Evolutionary conservation across 2,113 vertebrate genomes (phyloP).

Genomic region (Physeter macrocephalus): DNA sequence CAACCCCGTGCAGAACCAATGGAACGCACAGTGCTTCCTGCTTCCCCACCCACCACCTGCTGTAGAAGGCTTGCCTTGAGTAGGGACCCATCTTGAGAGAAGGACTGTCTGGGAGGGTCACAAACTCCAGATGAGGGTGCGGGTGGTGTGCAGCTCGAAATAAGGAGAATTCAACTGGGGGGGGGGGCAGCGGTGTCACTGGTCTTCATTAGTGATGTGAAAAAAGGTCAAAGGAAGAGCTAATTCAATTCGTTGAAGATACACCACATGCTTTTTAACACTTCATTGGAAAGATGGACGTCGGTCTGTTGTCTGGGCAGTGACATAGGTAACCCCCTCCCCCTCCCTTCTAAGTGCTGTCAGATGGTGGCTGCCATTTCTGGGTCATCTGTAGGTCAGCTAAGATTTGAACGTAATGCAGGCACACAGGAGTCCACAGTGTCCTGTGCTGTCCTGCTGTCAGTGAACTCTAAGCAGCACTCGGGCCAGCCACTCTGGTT

Average conservation of each 20-base stretch:
- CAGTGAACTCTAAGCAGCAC: background rate
- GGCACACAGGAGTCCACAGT: background rate
- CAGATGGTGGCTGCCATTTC: background rate
- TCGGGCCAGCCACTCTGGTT: background rate
- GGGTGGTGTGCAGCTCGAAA: background rate
- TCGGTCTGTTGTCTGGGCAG: background rate
- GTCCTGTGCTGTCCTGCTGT: background rate
- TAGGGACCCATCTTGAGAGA: background rate
- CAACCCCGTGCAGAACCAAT: background rate
- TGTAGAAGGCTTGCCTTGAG: background rate
- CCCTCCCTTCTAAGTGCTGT: background rate
- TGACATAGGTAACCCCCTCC: background rate
- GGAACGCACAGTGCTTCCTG: background rate
- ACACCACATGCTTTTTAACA: background rate
- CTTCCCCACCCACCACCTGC: background rate
- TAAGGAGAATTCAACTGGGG: slow-evolving; percentile 46
- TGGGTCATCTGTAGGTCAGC: background rate
- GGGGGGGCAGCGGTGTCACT: background rate
- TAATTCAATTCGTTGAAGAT: slow-evolving; percentile 46
- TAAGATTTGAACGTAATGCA: background rate
- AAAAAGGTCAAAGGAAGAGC: slow-evolving; percentile 37
- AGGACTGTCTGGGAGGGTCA: background rate
- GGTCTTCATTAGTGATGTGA: slow-evolving; percentile 39
- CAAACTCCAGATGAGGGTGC: background rate
- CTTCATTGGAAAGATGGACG: background rate